Conservation (phyloP, 2,113 vertebrate species). For the Formicarius rufipectus region DNA sequence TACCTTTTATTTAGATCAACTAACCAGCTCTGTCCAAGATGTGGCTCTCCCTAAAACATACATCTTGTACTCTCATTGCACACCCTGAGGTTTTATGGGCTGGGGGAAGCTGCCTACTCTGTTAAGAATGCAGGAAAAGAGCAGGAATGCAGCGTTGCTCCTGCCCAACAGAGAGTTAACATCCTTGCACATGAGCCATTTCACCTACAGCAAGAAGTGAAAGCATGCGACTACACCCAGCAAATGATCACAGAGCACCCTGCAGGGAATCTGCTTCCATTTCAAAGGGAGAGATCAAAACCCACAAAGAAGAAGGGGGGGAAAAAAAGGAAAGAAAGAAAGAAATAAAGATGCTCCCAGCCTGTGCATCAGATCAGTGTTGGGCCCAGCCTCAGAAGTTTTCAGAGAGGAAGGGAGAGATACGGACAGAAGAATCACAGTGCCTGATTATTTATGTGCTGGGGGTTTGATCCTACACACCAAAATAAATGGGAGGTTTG, state of each 20-base stretch:
- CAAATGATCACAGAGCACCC: slow-evolving; percentile 52
- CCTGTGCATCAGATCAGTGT: slow-evolving; percentile 44
- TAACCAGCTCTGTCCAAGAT: background rate
- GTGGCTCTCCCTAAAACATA: background rate
- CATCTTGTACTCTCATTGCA: background rate
- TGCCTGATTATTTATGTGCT: slow-evolving; percentile 42
- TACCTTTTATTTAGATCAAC: background rate
- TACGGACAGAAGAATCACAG: background rate
- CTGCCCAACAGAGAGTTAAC: slow-evolving; percentile 53
- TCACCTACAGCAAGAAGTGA: slow-evolving; percentile 63
- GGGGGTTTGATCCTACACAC: slow-evolving; percentile 52
- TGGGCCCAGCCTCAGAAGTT: slow-evolving; percentile 36
- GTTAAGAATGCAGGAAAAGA: background rate
- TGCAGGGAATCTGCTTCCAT: slow-evolving; percentile 60
- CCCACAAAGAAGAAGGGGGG: background rate
- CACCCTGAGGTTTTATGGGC: background rate
- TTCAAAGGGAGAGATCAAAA: slow-evolving; percentile 69
- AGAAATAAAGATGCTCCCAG: background rate
- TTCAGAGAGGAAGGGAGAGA: slow-evolving; percentile 26
- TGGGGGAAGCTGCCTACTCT: background rate
- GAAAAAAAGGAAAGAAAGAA: background rate
- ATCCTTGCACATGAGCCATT: slow-evolving; percentile 54
- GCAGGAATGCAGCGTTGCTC: background rate
- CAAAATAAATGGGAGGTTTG: slow-evolving; percentile 37
- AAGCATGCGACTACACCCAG: slow-evolving; percentile 66